Conservation (phyloP, 1,140 invertebrate species). For the Oedothorax gibbosus region DNA sequence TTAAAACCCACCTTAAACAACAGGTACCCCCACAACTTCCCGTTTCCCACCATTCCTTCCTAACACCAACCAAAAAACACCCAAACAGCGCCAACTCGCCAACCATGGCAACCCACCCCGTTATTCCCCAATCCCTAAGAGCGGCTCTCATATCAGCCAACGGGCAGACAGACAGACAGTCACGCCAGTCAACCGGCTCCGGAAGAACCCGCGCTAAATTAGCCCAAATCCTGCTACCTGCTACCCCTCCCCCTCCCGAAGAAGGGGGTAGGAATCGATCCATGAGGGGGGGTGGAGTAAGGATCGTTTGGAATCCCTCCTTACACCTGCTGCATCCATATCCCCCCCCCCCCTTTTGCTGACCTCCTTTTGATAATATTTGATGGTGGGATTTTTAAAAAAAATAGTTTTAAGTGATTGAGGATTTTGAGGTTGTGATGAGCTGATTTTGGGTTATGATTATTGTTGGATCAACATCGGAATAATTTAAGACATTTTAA, state of each 20-base stretch:
- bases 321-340: slow-evolving; percentile 62
- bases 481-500: too few species aligned
- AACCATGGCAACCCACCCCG: neutral
- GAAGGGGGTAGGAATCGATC: slow-evolving; percentile 8
- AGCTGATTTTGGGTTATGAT: too few species aligned
- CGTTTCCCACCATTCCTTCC: neutral
- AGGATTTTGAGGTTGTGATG: too few species aligned
- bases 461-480: too few species aligned
- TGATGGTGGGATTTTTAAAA: slow-evolving; percentile 18
- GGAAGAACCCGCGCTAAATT: slow-evolving; percentile 62
- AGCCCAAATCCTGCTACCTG: slow-evolving; percentile 59
- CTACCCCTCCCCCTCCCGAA: slow-evolving; percentile 9
- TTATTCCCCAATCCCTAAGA: slow-evolving; percentile 57
- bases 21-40: too few species aligned
- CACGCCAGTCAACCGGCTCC: slow-evolving; percentile 61
- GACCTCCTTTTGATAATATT: slow-evolving; percentile 54
- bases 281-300: neutral
- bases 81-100: neutral
- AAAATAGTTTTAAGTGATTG: too few species aligned
- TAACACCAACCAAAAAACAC: too few species aligned
- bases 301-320: slow-evolving; percentile 44
- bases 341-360: slow-evolving; percentile 41
- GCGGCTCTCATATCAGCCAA: slow-evolving; percentile 59
- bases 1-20: slow-evolving; percentile 11
- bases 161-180: slow-evolving; percentile 55